These are phyloP conservation scores for Knipowitschia caucasica DNA, from an alignment of 2,797 vertebrate species.

Conservation along the genomic window DNA sequence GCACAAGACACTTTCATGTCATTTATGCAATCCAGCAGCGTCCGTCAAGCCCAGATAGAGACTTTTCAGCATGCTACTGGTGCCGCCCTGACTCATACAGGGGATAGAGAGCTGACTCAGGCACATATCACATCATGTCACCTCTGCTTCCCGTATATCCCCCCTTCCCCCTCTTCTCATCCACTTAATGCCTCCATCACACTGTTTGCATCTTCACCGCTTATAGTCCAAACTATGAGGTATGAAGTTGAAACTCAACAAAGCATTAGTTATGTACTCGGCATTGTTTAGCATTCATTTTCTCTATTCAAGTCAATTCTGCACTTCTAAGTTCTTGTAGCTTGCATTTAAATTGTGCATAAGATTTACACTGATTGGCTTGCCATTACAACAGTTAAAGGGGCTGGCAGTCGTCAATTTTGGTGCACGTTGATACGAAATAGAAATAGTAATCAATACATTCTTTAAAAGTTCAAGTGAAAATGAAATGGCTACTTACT, in stretches of 20 bases:
- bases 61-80: slow-evolving; percentile 22
- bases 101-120: slow-evolving; percentile 63
- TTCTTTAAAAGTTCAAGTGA: slow-evolving; percentile 9
- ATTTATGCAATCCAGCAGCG: background rate
- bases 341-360: background rate
- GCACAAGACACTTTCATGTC: too few species aligned
- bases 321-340: background rate
- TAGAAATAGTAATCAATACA: background rate
- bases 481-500: slow-evolving; percentile 50
- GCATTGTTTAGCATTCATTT: too few species aligned
- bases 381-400: background rate
- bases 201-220: slow-evolving; percentile 17
- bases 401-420: background rate
- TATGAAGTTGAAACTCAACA: too few species aligned
- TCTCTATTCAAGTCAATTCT: background rate
- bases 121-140: slow-evolving; percentile 41
- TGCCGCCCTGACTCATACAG: slow-evolving; percentile 57
- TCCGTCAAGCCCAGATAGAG: slow-evolving; percentile 1
- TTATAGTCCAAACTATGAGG: background rate
- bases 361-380: background rate
- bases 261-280: too few species aligned
- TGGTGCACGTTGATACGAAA: background rate
- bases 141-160: slow-evolving; percentile 39
- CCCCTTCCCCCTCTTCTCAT: slow-evolving; percentile 33
- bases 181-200: slow-evolving; percentile 38